Base-by-base conservation (phyloP, 2,888 invertebrate species). In the Tachina fera region DNA sequence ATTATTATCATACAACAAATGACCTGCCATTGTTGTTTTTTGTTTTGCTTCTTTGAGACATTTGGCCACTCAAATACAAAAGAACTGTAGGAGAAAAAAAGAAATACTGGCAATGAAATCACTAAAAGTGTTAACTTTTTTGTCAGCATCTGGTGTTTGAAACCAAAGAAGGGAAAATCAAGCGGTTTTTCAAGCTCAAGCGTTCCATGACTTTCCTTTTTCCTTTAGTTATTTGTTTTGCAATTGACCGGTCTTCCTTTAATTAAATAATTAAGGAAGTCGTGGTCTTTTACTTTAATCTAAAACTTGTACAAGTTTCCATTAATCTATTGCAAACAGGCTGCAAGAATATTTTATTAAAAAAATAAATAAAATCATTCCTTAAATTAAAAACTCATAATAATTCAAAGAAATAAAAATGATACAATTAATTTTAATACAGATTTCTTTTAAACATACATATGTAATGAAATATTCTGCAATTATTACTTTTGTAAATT, bases 21-120 rank as follows among this genome's bases (percentile, higher is more conserved):
- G 53, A 56, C 16, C 11, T 67, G 45, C n/a, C 39, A 65, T 56
- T 76, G 45, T 45, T 22, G 11, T 49, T 60, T 51, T 81, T 68
- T 61, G 60, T 60, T 60, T 72, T 13, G 39, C 45, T 56, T 61
- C 76, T 83, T 68, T 72, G 22, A 75, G 75, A 49, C 74, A 79
- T 83, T 83, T 83, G 74, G 83, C 49, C 43, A 70, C 41, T 39
- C 53, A 78, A 65, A 61, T 13, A 70, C 56, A 58, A 76, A 71
- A 63, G 41, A 31, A 45, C 19, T 14, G 16, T 41, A 67, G 10
- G 1, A 39, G 51, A 41, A 75, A 22, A 9, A 49, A 47, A 39
- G 6, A 31, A 31, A 31, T 31, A 31, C 31, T 31, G 31, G 6
- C 6, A 31, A 31, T 31, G 31, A 49, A 41, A 14, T 58, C 58